phyloP scores from a whole-genome alignment of 2,797 vertebrate species.

The Notolepis coatsorum region DNA sequence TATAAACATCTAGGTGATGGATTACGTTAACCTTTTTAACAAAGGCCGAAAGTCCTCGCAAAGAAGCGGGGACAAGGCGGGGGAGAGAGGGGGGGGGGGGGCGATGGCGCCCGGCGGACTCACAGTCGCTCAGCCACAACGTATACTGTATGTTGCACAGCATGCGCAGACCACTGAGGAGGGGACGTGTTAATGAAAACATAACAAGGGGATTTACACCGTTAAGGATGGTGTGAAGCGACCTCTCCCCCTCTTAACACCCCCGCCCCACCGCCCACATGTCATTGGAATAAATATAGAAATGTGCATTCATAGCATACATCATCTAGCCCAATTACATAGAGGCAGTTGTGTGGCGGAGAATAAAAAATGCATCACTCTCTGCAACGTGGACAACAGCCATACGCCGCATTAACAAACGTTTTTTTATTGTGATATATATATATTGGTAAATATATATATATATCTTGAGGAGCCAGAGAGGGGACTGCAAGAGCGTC shows the following conservation, averaged over 20 bases:
- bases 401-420: slow-evolving; percentile 40
- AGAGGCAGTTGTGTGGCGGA: slow-evolving; percentile 56
- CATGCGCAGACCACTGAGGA: slow-evolving; percentile 38
- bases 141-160: slow-evolving; percentile 15
- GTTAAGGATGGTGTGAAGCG: slow-evolving; percentile 7
- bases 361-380: slow-evolving; percentile 66
- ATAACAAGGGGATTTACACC: slow-evolving; percentile 45
- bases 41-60: slow-evolving; percentile 51
- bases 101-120: slow-evolving; percentile 15
- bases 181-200: slow-evolving; percentile 57
- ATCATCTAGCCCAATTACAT: slow-evolving; percentile 65
- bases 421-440: slow-evolving; percentile 32
- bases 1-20: slow-evolving; percentile 66
- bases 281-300: slow-evolving; percentile 56
- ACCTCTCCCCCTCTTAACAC: slow-evolving; percentile 1
- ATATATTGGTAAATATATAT: too few species aligned
- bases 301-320: slow-evolving; percentile 68
- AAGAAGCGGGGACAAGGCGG: slow-evolving; percentile 18
- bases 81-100: slow-evolving; percentile 3
- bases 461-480: slow-evolving; percentile 39
- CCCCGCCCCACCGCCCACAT: slow-evolving; percentile 51
- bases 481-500: slow-evolving; percentile 14
- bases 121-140: slow-evolving; percentile 16
- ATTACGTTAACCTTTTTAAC: slow-evolving; percentile 74
- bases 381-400: slow-evolving; percentile 47